These are phyloP conservation scores for Amphiprion ocellaris DNA, from an alignment of 2,113 vertebrate genomes.

Conservation along the genomic window DNA sequence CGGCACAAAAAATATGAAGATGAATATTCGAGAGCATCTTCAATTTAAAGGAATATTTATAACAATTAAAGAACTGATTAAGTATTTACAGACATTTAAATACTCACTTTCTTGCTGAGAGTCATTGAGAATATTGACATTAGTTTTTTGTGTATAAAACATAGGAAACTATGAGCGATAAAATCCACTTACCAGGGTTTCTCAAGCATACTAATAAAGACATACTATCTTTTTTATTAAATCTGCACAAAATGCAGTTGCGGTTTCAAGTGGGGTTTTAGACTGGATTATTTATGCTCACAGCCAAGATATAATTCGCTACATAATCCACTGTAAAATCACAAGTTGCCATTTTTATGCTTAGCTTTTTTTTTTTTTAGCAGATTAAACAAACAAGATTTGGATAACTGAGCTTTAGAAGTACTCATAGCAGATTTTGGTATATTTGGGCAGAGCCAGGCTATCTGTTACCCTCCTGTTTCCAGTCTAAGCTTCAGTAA, in stretches of 20 bases:
- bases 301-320: neutral
- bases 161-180: neutral
- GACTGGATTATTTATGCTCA: neutral
- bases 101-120: neutral
- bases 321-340: neutral
- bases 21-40: neutral
- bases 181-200: neutral
- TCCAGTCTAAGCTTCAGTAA: neutral
- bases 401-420: neutral
- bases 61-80: neutral
- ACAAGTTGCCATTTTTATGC: slow-evolving; percentile 6
- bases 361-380: neutral
- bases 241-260: neutral
- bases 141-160: neutral
- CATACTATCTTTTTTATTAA: neutral
- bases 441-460: neutral
- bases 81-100: neutral
- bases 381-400: slow-evolving; percentile 17
- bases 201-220: neutral
- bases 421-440: neutral
- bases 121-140: neutral
- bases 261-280: neutral
- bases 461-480: neutral
- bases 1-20: slow-evolving; percentile 10
- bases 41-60: neutral